A percentile compares a stretch with the other conserved stretches of the same genome.
Evolutionary conservation across 2,797 vertebrate genomes (phyloP).

Genomic region (Lacerta agilis): DNA sequence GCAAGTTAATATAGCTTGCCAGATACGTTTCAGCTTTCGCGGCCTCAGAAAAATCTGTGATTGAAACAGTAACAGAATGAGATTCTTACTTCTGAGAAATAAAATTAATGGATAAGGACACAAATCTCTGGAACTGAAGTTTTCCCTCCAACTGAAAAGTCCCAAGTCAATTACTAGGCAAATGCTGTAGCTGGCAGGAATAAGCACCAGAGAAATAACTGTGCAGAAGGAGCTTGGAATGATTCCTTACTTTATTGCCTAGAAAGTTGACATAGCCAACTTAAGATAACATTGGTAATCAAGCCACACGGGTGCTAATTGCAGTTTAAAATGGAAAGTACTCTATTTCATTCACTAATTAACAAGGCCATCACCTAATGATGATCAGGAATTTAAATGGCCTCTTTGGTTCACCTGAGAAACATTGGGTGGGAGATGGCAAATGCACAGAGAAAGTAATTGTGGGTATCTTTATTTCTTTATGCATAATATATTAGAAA

Average conservation of each 20-base stretch:
- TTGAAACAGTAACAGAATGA: constrained; percentile 37
- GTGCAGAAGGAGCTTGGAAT: neutral
- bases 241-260: neutral
- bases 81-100: constrained; percentile 42
- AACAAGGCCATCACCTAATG: neutral
- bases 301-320: neutral
- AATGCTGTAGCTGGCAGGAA: neutral
- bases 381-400: neutral
- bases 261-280: neutral
- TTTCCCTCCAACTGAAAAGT: neutral
- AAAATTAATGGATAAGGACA: constrained; percentile 49
- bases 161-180: constrained; percentile 11
- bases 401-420: neutral
- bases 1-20: neutral
- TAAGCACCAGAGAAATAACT: constrained; percentile 9
- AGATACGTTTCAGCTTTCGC: neutral
- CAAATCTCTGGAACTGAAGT: constrained; percentile 7
- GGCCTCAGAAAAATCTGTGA: constrained; percentile 7
- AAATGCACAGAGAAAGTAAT: neutral
- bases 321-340: constrained; percentile 5
- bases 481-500: neutral
- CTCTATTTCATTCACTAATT: constrained; percentile 22
- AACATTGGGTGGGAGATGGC: neutral
- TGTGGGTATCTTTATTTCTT: neutral
- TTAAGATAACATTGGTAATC: neutral